These are phyloP conservation scores for Ernsta delagoae DNA, from an alignment of 2,888 invertebrate species.

Conservation along the genomic window DNA sequence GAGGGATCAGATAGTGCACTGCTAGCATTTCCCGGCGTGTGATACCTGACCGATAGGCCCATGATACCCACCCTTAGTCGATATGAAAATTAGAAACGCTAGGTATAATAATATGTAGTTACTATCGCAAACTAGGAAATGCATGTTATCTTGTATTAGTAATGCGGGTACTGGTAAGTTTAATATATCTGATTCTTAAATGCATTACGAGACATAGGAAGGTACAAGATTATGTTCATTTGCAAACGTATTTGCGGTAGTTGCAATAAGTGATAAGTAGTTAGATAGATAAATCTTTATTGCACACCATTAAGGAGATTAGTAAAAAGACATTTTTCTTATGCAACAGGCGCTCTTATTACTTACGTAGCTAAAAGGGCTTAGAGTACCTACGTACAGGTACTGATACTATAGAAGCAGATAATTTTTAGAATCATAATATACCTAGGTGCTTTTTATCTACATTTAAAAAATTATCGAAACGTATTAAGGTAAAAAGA, in stretches of 20 bases:
- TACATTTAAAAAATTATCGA: no score
- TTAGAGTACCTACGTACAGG: no score
- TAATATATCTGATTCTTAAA: slow-evolving; percentile 22
- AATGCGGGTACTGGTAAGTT: slow-evolving; percentile 16
- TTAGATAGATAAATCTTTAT: not conserved
- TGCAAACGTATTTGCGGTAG: slow-evolving; percentile 7
- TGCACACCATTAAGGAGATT: not conserved
- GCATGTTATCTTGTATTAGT: slow-evolving; percentile 19
- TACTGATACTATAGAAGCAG: no score
- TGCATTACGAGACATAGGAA: not conserved
- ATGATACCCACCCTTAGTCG: slow-evolving; percentile 59
- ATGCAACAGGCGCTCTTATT: not conserved
- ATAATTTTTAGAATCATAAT: no score
- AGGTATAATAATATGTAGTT: slow-evolving; percentile 8
- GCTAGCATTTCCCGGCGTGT: slow-evolving; percentile 71
- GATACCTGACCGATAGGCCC: slow-evolving; percentile 55
- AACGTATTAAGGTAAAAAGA: no score
- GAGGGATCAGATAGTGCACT: slow-evolving; percentile 78
- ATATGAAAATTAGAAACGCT: slow-evolving; percentile 36
- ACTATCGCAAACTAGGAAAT: slow-evolving; percentile 31
- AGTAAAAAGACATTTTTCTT: not conserved
- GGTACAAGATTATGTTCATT: not conserved
- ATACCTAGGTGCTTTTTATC: no score
- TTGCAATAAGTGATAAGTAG: slow-evolving; percentile 4
- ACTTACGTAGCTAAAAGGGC: no score